Evolutionary conservation across 2,113 vertebrate genomes (phyloP).

Genomic region (Apus apus): DNA sequence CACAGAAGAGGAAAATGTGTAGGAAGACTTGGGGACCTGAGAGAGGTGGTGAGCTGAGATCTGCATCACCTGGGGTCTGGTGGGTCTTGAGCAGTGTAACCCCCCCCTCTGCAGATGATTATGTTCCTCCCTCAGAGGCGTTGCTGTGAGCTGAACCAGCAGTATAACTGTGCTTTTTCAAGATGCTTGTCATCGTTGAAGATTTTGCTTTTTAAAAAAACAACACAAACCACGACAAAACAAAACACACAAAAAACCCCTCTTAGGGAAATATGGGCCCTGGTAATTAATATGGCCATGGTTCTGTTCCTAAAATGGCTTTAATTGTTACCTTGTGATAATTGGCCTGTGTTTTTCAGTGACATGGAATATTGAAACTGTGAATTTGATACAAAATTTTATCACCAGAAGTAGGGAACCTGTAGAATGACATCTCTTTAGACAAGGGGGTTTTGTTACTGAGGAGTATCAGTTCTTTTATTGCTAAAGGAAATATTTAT

Average conservation of each 20-base stretch:
- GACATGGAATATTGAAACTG: neutral
- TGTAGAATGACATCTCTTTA: neutral
- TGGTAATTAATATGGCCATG: neutral
- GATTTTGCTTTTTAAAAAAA: neutral
- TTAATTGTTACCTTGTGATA: neutral
- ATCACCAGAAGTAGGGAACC: neutral
- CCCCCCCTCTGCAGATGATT: too few species aligned
- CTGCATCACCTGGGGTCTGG: neutral
- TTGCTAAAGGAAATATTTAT: neutral
- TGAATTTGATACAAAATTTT: neutral
- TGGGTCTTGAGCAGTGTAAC: fast-evolving
- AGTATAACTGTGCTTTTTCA: neutral
- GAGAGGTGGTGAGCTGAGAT: neutral
- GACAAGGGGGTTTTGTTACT: neutral
- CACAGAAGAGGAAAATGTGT: neutral
- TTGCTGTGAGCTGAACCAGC: neutral
- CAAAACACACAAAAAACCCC: neutral
- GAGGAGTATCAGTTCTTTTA: neutral
- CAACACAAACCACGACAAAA: neutral
- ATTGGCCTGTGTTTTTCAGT: neutral
- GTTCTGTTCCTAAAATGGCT: neutral
- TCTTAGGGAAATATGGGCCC: neutral
- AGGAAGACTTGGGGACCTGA: neutral
- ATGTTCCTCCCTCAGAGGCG: neutral
- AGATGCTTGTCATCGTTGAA: neutral